Conservation (phyloP, 2,797 vertebrate species). For the Phaenicophaeus curvirostris region DNA sequence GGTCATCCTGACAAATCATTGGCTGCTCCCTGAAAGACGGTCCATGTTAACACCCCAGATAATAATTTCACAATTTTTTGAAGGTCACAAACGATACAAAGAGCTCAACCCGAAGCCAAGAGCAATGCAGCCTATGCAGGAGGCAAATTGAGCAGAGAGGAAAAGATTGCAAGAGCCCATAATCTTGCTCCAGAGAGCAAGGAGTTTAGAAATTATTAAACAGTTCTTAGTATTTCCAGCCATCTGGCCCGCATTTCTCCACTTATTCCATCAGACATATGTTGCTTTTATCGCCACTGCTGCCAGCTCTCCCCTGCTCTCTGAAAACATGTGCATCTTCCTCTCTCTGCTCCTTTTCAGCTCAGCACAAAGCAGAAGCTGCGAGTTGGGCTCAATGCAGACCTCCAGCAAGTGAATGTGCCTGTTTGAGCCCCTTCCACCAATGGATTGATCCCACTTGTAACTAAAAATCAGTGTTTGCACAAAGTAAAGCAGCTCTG, state of each 20-base stretch:
- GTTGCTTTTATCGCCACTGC: conserved; percentile 38
- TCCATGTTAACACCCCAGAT: background rate
- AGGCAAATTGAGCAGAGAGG: background rate
- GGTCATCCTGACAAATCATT: too few relatives aligned
- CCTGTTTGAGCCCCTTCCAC: background rate
- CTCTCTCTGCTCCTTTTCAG: background rate
- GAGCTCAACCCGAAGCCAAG: background rate
- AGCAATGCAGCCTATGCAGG: background rate
- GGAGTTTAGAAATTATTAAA: background rate
- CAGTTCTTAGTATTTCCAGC: background rate
- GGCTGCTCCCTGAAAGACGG: background rate
- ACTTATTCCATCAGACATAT: background rate
- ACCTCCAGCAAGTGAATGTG: background rate
- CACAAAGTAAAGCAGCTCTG: background rate
- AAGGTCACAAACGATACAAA: background rate
- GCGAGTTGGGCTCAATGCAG: accelerated
- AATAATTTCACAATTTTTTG: background rate
- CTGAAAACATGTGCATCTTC: background rate
- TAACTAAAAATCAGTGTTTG: background rate
- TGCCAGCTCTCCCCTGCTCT: conserved; percentile 15
- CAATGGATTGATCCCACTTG: background rate
- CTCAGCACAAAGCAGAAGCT: background rate
- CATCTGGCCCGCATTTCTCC: conserved; percentile 33
- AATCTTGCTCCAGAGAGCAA: background rate
- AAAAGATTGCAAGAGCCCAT: background rate